Evolutionary conservation across 2,888 invertebrate genomes (phyloP).

Genomic region (Acrocera orbiculus): DNA sequence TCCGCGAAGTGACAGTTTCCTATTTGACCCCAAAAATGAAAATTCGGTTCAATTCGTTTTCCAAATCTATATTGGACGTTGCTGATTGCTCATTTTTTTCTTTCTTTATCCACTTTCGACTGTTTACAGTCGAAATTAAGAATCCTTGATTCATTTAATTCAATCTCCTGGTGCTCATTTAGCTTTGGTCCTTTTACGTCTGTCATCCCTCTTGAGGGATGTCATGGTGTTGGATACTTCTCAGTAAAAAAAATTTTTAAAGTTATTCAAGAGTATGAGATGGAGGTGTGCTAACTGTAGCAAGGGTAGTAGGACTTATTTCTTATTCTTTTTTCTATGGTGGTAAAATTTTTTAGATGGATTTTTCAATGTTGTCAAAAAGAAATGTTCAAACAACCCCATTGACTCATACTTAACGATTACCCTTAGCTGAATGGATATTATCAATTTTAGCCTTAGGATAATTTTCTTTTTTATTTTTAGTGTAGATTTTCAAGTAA

Average conservation of each 20-base stretch:
- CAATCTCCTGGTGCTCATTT: slow-evolving; percentile 12
- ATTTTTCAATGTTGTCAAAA: neutral
- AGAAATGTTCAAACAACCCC: neutral
- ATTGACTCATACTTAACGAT: neutral
- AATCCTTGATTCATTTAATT: slow-evolving; percentile 13
- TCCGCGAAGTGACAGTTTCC: too few species aligned
- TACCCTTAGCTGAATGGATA: neutral
- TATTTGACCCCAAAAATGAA: too few species aligned
- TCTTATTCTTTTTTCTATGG: slow-evolving; percentile 3
- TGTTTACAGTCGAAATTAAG: slow-evolving; percentile 13
- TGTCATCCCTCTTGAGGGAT: too few species aligned
- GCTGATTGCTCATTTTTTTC: slow-evolving; percentile 12
- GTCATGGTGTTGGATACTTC: too few species aligned
- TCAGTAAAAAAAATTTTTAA: too few species aligned
- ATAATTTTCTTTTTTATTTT: slow-evolving; percentile 1
- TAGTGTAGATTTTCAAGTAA: slow-evolving; percentile 1
- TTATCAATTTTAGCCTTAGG: slow-evolving; percentile 1
- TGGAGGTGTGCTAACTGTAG: neutral
- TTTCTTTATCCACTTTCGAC: slow-evolving; percentile 8
- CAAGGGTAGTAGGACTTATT: slow-evolving; percentile 1
- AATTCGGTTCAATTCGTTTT: too few species aligned
- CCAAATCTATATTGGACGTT: too few species aligned
- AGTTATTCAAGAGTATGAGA: slow-evolving; percentile 1
- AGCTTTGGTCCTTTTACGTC: slow-evolving; percentile 6
- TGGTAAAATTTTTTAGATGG: slow-evolving; percentile 1